Evolutionary conservation across 2,888 invertebrate species (phyloP).

Genomic region (Amphipyra tragopoginis): DNA sequence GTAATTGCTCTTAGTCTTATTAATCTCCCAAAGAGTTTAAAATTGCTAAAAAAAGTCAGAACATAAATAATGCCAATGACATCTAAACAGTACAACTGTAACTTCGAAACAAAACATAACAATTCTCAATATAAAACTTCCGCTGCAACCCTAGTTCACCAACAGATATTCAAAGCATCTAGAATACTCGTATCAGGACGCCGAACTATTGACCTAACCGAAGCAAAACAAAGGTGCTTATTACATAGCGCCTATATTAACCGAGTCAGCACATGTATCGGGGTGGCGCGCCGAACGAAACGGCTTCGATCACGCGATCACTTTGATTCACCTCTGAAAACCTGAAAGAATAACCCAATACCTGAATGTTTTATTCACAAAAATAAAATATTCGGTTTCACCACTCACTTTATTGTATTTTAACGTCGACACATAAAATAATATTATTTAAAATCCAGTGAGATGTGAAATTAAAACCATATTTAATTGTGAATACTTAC

Average conservation of each 20-base stretch:
- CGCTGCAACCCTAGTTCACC: conserved; percentile 19
- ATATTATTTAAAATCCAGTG: conserved; percentile 41
- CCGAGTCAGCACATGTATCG: conserved; percentile 60
- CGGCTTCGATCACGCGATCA: conserved; percentile 81
- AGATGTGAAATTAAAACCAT: conserved; percentile 35
- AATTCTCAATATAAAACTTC: conserved; percentile 7
- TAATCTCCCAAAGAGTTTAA: too few species aligned
- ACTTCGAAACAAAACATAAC: background rate
- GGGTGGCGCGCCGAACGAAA: conserved; percentile 74
- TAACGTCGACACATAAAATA: conserved; percentile 41
- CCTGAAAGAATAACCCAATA: conserved; percentile 48
- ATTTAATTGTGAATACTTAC: conserved; percentile 39
- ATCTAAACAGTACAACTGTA: background rate
- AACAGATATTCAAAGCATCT: conserved; percentile 40
- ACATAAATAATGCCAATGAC: too few species aligned
- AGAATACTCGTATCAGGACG: conserved; percentile 44
- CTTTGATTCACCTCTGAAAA: conserved; percentile 70
- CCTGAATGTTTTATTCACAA: conserved; percentile 28
- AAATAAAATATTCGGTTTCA: conserved; percentile 33
- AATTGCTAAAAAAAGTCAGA: too few species aligned
- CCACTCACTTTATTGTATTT: conserved; percentile 30
- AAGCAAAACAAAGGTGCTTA: conserved; percentile 69
- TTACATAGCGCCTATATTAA: conserved; percentile 64
- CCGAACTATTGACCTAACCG: conserved; percentile 63
- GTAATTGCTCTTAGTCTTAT: too few species aligned